phyloP scores from a whole-genome alignment of 2,797 vertebrate species.

The Serranus cabrilla region DNA sequence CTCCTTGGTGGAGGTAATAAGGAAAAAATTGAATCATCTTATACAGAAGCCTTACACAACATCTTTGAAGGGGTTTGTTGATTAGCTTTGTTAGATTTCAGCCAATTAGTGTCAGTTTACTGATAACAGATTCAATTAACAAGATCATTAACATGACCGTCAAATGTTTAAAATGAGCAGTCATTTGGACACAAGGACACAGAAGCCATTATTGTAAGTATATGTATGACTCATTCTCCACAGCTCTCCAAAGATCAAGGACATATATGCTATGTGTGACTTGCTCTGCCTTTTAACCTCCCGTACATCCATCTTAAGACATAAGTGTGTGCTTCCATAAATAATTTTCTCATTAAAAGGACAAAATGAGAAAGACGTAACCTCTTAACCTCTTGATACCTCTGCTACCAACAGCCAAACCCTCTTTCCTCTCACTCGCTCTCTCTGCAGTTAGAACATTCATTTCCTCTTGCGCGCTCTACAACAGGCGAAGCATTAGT shows the following conservation, averaged over 20 bases:
- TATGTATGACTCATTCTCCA: conserved; percentile 18
- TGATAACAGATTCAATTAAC: conserved; percentile 1
- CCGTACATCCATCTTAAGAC: neutral
- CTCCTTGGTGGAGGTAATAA: too few species aligned
- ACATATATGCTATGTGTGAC: conserved; percentile 17
- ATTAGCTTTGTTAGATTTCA: conserved; percentile 8
- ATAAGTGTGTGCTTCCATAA: conserved; percentile 20
- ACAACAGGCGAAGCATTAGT: conserved; percentile 27
- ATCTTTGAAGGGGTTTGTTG: neutral
- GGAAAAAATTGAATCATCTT: too few species aligned
- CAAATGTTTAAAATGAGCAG: conserved; percentile 4
- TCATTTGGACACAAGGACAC: conserved; percentile 36
- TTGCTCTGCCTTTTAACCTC: conserved; percentile 11
- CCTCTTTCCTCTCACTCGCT: neutral
- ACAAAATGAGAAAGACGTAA: conserved; percentile 43
- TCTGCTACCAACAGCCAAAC: neutral
- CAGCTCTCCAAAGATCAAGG: conserved; percentile 36
- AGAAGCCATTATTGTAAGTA: conserved; percentile 29
- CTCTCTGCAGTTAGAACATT: conserved; percentile 21
- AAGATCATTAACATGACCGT: conserved; percentile 8
- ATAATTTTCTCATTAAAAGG: conserved; percentile 46
- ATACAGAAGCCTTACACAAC: neutral
- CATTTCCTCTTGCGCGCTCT: conserved; percentile 38
- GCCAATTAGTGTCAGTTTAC: conserved; percentile 11
- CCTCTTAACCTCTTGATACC: conserved; percentile 45